Evolutionary conservation across 2,888 invertebrate genomes (phyloP).

Genomic region (Piscicola geometra): DNA sequence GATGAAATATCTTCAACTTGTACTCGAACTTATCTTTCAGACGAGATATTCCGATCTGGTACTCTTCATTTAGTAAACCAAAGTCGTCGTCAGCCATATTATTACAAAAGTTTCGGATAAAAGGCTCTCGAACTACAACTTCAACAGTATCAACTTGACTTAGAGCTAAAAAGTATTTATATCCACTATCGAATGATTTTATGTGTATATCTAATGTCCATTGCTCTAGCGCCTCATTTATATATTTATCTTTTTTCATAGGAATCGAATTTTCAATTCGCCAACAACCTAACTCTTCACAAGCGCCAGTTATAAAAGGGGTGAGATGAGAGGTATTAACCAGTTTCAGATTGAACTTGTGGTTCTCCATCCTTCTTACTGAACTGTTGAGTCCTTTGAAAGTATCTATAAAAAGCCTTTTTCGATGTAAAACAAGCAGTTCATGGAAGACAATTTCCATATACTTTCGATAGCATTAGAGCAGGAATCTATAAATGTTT

Average conservation of each 20-base stretch:
- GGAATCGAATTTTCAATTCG: background rate
- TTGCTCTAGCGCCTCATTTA: background rate
- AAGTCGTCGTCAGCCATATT: slow-evolving; percentile 14
- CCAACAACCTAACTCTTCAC: slow-evolving; percentile 35
- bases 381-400: background rate
- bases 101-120: slow-evolving; percentile 5
- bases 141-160: background rate
- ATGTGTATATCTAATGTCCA: slow-evolving; percentile 14
- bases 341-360: slow-evolving; percentile 13
- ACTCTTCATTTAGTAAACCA: slow-evolving; percentile 3
- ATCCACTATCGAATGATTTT: background rate
- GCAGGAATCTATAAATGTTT: too few relatives aligned
- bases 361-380: background rate
- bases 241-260: background rate
- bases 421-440: too few relatives aligned
- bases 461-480: too few relatives aligned
- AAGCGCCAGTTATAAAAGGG: slow-evolving; percentile 28
- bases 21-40: slow-evolving; percentile 25
- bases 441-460: too few relatives aligned
- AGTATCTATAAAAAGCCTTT: too few relatives aligned
- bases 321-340: slow-evolving; percentile 5
- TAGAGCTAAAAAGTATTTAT: slow-evolving; percentile 27
- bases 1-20: slow-evolving; percentile 8
- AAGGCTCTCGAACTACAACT: slow-evolving; percentile 12
- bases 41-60: slow-evolving; percentile 11